phyloP scores from a whole-genome alignment of 2,888 invertebrate species.

The Xylota sylvarum region DNA sequence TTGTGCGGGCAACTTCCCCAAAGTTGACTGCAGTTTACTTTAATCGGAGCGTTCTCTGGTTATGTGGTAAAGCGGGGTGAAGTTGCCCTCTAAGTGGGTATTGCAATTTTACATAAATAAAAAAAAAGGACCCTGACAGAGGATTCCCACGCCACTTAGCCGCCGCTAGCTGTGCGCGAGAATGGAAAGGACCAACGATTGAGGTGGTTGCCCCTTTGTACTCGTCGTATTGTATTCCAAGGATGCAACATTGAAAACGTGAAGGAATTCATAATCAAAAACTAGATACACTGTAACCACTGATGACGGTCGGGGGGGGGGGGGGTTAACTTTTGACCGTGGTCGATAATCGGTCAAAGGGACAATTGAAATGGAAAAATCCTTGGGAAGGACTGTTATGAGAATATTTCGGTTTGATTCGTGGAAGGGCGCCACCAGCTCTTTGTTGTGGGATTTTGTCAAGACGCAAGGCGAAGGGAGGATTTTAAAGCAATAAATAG shows the following conservation, averaged over 20 bases:
- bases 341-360: slow-evolving; percentile 62
- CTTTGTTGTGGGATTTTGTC: slow-evolving; percentile 37
- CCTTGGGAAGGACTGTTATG: slow-evolving; percentile 16
- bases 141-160: slow-evolving; percentile 70
- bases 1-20: slow-evolving; percentile 1
- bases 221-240: not conserved
- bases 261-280: slow-evolving; percentile 12
- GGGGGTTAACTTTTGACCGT: slow-evolving; percentile 52
- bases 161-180: not conserved
- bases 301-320: not conserved
- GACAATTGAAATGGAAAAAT: slow-evolving; percentile 58
- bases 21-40: slow-evolving; percentile 67
- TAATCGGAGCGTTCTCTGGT: slow-evolving; percentile 64
- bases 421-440: slow-evolving; percentile 20
- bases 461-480: not conserved
- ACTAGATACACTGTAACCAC: slow-evolving; percentile 28
- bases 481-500: slow-evolving; percentile 14
- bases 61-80: slow-evolving; percentile 49
- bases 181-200: not conserved
- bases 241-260: slow-evolving; percentile 53
- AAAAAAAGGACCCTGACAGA: slow-evolving; percentile 60
- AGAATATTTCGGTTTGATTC: slow-evolving; percentile 19
- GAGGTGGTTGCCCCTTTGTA: slow-evolving; percentile 50
- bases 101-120: slow-evolving; percentile 71
- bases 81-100: slow-evolving; percentile 54